These are phyloP conservation scores for Apamea anceps DNA, from an alignment of 2,888 invertebrate species.

Conservation along the genomic window DNA sequence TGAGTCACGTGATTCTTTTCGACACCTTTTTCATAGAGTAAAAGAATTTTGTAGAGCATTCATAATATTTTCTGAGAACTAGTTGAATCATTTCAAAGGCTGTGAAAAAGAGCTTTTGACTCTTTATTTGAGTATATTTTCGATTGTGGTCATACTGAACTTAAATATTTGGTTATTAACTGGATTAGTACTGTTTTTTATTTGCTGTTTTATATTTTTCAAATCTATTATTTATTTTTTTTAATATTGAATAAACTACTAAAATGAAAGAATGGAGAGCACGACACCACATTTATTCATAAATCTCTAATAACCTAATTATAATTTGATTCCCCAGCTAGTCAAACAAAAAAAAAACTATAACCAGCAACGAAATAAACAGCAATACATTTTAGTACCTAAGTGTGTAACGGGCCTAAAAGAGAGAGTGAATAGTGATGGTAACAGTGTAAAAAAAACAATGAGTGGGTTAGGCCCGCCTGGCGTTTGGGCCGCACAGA, in stretches of 20 bases:
- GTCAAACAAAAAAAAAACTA: slow-evolving; percentile 18
- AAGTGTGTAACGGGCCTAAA: slow-evolving; percentile 36
- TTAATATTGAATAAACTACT: background rate
- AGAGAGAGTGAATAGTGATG: slow-evolving; percentile 67
- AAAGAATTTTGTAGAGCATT: background rate
- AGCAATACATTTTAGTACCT: slow-evolving; percentile 37
- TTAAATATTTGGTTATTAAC: background rate
- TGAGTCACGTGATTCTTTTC: slow-evolving; percentile 6
- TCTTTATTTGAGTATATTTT: background rate
- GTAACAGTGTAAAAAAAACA: slow-evolving; percentile 63
- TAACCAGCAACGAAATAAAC: slow-evolving; percentile 59
- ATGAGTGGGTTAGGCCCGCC: slow-evolving; percentile 94
- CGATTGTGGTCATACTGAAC: background rate
- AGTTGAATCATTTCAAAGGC: background rate
- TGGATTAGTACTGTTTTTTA: background rate
- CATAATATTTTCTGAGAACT: background rate
- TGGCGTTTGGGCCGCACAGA: slow-evolving; percentile 94
- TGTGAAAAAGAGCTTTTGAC: background rate
- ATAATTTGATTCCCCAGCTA: slow-evolving; percentile 13
- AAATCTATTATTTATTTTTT: background rate
- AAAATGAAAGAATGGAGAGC: background rate
- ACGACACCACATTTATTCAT: background rate
- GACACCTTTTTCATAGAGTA: background rate
- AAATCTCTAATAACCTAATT: background rate
- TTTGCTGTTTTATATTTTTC: background rate